Conservation (phyloP, 2,113 vertebrate genomes). For the Prunella fulvescens region DNA sequence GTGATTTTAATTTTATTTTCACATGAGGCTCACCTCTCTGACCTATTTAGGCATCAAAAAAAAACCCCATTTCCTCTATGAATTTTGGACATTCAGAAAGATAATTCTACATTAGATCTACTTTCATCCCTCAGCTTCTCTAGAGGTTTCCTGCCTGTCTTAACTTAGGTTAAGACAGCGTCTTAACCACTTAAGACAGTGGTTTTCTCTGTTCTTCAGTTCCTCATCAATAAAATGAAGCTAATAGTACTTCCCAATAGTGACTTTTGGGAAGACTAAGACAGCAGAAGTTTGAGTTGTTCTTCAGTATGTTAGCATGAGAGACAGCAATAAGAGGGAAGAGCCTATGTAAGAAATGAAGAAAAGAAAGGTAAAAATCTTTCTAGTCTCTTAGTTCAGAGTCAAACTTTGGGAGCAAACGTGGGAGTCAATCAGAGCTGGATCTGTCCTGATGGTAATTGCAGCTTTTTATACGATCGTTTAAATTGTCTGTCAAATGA, state of each 20-base stretch:
- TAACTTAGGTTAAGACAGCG: neutral
- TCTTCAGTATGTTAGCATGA: neutral
- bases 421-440: slow-evolving; percentile 58
- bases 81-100: neutral
- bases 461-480: slow-evolving; percentile 58
- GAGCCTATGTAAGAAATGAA: neutral
- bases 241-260: neutral
- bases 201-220: neutral
- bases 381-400: slow-evolving; percentile 2
- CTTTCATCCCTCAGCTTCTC: neutral
- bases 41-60: neutral
- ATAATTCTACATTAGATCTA: neutral
- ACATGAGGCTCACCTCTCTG: neutral
- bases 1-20: neutral
- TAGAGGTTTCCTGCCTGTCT: neutral
- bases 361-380: slow-evolving; percentile 1
- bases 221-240: neutral
- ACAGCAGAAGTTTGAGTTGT: neutral
- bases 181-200: neutral
- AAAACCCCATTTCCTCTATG: neutral
- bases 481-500: slow-evolving; percentile 68
- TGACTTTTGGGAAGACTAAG: neutral
- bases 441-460: slow-evolving; percentile 65
- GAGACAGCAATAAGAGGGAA: neutral
- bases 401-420: slow-evolving; percentile 35